These are phyloP conservation scores for Podabrus alpinus DNA, from an alignment of 2,888 invertebrate genomes.

Conservation along the genomic window DNA sequence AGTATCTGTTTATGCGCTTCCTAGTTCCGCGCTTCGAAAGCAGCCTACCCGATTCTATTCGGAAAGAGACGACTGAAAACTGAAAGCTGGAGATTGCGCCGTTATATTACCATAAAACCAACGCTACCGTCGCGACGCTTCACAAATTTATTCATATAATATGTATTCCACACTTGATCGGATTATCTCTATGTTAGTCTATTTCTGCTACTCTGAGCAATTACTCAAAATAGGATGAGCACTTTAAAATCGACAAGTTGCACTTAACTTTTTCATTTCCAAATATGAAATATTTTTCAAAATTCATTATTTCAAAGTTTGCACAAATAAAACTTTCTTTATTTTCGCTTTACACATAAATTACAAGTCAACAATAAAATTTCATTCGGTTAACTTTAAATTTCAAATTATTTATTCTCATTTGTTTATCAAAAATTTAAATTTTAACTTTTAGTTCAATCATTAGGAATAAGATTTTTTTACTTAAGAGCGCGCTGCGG, in stretches of 20 bases:
- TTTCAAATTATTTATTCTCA: too few species aligned
- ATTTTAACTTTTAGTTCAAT: too few species aligned
- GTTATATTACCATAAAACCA: constrained; percentile 16
- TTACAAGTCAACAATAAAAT: too few species aligned
- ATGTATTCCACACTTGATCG: constrained; percentile 3
- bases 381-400: too few species aligned
- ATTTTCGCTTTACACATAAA: too few species aligned
- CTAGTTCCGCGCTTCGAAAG: constrained; percentile 32
- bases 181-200: neutral
- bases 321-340: too few species aligned
- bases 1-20: constrained; percentile 29
- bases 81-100: constrained; percentile 36
- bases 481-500: too few species aligned
- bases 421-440: too few species aligned
- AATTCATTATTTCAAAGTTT: neutral
- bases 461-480: too few species aligned
- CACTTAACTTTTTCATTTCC: neutral
- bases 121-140: constrained; percentile 30
- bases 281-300: neutral
- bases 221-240: neutral
- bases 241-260: neutral
- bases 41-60: constrained; percentile 35
- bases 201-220: neutral
- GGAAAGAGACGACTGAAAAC: constrained; percentile 35
- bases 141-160: constrained; percentile 10